Conservation (phyloP, 1,140 invertebrate genomes). For the Saccostrea echinata region DNA sequence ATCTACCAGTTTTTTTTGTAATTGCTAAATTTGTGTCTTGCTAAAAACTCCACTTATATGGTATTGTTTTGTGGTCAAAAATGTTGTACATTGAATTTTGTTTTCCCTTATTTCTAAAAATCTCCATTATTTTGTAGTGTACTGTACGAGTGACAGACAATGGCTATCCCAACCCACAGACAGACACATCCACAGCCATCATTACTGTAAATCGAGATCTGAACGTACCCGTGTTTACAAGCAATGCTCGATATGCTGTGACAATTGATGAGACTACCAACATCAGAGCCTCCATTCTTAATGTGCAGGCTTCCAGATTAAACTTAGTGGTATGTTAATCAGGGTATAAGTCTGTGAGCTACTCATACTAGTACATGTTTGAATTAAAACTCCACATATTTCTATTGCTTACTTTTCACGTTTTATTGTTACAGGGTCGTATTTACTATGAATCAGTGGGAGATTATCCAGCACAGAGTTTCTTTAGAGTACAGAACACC, state of each 20-base stretch:
- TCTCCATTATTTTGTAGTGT: conserved; percentile 56
- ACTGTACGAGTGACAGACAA: conserved; percentile 64
- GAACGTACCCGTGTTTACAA: conserved; percentile 28
- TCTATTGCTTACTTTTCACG: background rate
- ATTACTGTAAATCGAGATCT: conserved; percentile 38
- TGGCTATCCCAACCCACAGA: conserved; percentile 54
- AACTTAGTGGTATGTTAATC: conserved; percentile 31
- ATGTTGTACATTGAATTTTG: background rate
- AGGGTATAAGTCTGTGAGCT: background rate
- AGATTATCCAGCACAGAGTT: conserved; percentile 53
- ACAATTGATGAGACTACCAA: conserved; percentile 42
- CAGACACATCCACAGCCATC: conserved; percentile 22
- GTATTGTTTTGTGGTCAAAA: background rate
- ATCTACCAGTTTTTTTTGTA: too few species aligned
- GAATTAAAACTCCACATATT: background rate
- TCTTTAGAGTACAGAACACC: conserved; percentile 78
- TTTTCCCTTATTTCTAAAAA: background rate
- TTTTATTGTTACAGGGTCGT: conserved; percentile 9
- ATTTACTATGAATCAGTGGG: conserved; percentile 61
- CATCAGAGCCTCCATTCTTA: background rate
- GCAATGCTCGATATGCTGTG: conserved; percentile 43
- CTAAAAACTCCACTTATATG: too few species aligned
- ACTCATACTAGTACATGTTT: background rate
- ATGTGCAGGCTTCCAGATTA: conserved; percentile 36
- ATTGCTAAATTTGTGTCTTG: too few species aligned